Base-by-base conservation (phyloP, 2,888 invertebrate species). In the Cryptocheilus praepositus region DNA sequence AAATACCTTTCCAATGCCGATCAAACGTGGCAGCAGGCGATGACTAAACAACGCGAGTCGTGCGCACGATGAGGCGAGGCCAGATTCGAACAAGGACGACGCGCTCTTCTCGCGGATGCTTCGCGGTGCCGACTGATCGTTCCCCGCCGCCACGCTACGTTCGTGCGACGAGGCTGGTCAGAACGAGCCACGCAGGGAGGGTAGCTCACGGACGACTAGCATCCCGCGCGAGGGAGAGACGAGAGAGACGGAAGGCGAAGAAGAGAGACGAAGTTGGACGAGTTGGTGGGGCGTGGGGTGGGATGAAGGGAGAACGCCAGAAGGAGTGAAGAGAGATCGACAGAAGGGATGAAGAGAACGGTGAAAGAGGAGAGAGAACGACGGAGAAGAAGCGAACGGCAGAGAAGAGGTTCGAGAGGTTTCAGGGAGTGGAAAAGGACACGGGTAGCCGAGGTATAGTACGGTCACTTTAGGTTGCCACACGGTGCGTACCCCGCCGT, bases 81-180 rank as follows among this genome's bases (percentile, higher is more conserved):
- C 28, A 3, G 28, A 28, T 28, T 25, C 11, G 18, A 16, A 15
- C 44, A 44, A n/a, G 25, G 54, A 64, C n/a, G 18, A 18, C 16
- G n/a, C 69, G 69, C 28, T 58, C 51, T 55, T 67, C 49, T 60
- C 71, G 71, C 76, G 73, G 68, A 59, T 67, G 67, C 65, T 45
- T 58, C 77, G 77, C 71, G 75, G 58, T 74, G 69, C 65, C 78
- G 67, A 77, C 75, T 73, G 78, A 77, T 68, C 70, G 59, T 63
- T 63, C 55, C 73, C 73, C 73, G 75, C 70, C 73, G 67, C 64
- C 65, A 67, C 70, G 74, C 73, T 74, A 65, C 73, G 73, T 72
- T 73, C 59, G 66, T 64, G 68, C 64, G 64, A 67, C 66, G 64
- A 64, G 67, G 71, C 51, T 64, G 70, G 59, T 60, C 64, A 61